phyloP scores from a whole-genome alignment of 1,140 invertebrate genomes.

The Aphis craccivora region DNA sequence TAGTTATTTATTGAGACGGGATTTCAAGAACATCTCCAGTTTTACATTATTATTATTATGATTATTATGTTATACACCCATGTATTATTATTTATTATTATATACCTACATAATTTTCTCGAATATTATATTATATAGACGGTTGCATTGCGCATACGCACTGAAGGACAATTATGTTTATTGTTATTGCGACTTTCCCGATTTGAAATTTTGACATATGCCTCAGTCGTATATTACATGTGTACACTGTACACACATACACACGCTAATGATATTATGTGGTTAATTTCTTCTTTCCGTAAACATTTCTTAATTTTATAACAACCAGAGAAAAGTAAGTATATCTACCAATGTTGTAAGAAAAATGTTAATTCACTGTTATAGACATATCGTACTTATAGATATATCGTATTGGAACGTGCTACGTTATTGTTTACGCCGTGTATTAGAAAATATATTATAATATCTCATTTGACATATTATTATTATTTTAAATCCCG shows the following conservation, averaged over 20 bases:
- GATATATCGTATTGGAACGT: neutral
- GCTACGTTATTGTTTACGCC: neutral
- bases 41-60: neutral
- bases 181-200: conserved; percentile 24
- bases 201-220: conserved; percentile 24
- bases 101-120: too few species aligned
- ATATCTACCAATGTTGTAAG: neutral
- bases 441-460: neutral
- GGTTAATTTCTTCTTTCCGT: conserved; percentile 5
- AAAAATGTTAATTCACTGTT: conserved; percentile 8
- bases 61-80: neutral
- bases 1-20: neutral
- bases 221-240: neutral
- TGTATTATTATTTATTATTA: neutral
- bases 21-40: neutral
- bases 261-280: neutral
- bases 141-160: too few species aligned
- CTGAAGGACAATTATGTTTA: conserved; percentile 10
- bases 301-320: neutral
- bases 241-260: neutral
- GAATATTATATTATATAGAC: neutral
- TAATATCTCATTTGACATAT: neutral
- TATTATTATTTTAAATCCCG: neutral
- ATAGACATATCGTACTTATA: neutral
- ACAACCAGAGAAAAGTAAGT: neutral